Percentiles rank a stretch among this genome's conserved stretches.
These are phyloP conservation scores for Pampusana beccarii DNA, from an alignment of 2,113 vertebrate species.

Conservation along the genomic window DNA sequence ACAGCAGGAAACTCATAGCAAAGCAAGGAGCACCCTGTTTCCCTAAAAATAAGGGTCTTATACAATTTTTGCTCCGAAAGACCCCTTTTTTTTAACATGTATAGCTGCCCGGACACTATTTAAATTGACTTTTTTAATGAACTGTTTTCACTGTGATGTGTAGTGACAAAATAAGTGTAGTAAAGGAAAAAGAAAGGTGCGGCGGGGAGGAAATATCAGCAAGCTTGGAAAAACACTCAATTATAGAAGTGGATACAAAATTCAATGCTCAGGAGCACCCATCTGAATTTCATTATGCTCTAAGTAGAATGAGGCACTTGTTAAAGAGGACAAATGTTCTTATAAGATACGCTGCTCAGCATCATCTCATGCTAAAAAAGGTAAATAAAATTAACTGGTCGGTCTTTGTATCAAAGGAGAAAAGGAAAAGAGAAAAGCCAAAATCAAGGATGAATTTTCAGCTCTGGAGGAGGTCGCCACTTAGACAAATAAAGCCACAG, in stretches of 20 bases:
- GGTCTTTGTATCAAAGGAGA: neutral
- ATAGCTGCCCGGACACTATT: too few species aligned
- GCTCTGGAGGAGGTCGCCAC: neutral
- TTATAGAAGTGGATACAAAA: neutral
- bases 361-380: neutral
- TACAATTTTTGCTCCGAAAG: too few species aligned
- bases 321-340: neutral
- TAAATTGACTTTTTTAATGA: too few species aligned
- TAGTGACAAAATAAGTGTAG: neutral
- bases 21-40: neutral
- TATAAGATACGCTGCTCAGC: neutral
- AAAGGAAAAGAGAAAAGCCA: neutral
- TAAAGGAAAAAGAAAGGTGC: neutral
- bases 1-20: neutral
- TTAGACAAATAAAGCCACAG: neutral
- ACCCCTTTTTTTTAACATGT: too few species aligned
- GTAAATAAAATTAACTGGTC: neutral
- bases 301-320: neutral
- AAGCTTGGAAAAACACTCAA: neutral
- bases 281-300: neutral
- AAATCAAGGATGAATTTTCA: neutral
- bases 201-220: neutral
- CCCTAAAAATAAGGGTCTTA: neutral
- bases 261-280: neutral
- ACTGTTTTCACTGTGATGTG: neutral